Evolutionary conservation across 2,797 vertebrate species (phyloP), one percentile per base, ranked within the genome.

Genomic region (Sebastes variabilis): DNA sequence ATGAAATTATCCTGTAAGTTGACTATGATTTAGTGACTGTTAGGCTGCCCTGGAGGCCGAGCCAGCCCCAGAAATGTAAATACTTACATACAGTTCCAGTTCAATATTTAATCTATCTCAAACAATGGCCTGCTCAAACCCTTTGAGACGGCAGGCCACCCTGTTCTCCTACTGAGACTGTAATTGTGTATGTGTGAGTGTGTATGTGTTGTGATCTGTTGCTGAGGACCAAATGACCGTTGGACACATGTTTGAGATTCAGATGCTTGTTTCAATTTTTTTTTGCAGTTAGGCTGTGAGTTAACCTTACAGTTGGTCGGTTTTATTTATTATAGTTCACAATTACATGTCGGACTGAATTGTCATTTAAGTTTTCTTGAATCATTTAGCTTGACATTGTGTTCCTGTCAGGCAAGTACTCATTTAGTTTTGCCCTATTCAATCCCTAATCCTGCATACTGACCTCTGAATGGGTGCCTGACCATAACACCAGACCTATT

Each of bases 91-190:
- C 84, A 89, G 81, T 79, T 84, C 68, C 68, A 80, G 74, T 79
- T 92, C 89, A 92, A 91, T 89, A 87, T 90, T 92, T 87, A 86
- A 82, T 85, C 81, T 81, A 29, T 82, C 82, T 67, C 68, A 86
- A 82, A 86, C 86, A 90, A 61, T 12, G 20, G 68, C 72, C 66
- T 79, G 80, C 73, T 79, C 27, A 65, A 72, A 29, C 34, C 72
- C 46, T 24, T n/a, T 14, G 66, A 66, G 80, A 74, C 36, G 24
- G 5, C 5, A 4, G 77, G 64, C 68, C 78, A 66, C 81, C 74
- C 24, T 9, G 75, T 5, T 76, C 56, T 65, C 52, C 55, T 22
- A 2, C 75, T 36, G 30, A 30, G 62, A 27, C 46, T 71, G 9
- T 18, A 11, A 46, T 1, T 76, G 8, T 62, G 14, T 29, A 8